phyloP scores from a whole-genome alignment of 2,888 invertebrate species.

The Eucera pruinosa region DNA sequence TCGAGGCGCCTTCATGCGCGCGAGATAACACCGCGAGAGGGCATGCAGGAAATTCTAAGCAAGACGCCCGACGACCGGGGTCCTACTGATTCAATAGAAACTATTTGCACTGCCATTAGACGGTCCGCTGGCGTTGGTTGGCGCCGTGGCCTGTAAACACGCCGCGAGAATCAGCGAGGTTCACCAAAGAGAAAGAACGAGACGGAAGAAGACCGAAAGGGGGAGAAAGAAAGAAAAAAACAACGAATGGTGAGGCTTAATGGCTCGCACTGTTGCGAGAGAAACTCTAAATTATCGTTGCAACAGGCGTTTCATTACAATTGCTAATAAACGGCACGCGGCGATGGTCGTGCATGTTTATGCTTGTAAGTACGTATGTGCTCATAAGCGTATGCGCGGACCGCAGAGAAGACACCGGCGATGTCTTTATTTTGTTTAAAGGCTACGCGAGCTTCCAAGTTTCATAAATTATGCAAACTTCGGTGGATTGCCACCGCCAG shows the following conservation, averaged over 20 bases:
- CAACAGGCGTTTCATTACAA: conserved; percentile 62
- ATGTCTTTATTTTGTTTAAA: conserved; percentile 58
- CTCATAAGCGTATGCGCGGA: conserved; percentile 39
- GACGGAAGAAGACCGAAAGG: neutral
- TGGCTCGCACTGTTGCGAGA: conserved; percentile 45
- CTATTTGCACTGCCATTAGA: conserved; percentile 80
- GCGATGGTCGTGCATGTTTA: conserved; percentile 51
- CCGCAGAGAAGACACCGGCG: conserved; percentile 40
- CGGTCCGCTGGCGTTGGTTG: conserved; percentile 44
- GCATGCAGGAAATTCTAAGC: conserved; percentile 73
- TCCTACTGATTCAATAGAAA: conserved; percentile 76
- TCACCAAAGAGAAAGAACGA: conserved; percentile 8
- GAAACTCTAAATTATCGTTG: conserved; percentile 64
- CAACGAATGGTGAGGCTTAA: conserved; percentile 35
- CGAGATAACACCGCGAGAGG: conserved; percentile 56
- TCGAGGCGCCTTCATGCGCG: conserved; percentile 70
- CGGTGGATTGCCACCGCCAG: conserved; percentile 26
- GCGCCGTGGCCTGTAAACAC: conserved; percentile 61
- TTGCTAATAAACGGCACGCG: conserved; percentile 64
- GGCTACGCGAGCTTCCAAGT: conserved; percentile 54
- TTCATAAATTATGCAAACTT: conserved; percentile 63
- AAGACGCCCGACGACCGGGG: conserved; percentile 58
- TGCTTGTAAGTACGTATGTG: conserved; percentile 54
- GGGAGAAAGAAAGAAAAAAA: no score
- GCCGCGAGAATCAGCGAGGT: conserved; percentile 16